phyloP scores from a whole-genome alignment of 1,140 invertebrate species.

The Panulirus ornatus region DNA sequence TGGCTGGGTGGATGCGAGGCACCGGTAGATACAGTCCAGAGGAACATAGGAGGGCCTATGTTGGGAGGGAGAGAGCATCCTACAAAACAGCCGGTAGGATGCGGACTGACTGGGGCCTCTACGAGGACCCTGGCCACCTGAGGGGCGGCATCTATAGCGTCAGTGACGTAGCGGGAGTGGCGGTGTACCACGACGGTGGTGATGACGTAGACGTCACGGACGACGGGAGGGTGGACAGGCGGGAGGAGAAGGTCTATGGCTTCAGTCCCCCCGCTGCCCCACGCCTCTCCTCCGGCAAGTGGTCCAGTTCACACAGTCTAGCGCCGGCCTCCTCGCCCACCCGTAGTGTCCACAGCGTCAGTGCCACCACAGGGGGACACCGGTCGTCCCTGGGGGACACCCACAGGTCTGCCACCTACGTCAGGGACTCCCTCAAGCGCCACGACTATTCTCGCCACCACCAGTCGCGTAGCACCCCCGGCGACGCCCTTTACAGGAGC shows the following conservation, averaged over 20 bases:
- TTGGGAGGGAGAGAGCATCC: neutral
- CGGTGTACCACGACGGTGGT: slow-evolving; percentile 16
- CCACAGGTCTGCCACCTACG: slow-evolving; percentile 26
- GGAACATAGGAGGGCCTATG: neutral
- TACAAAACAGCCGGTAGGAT: slow-evolving; percentile 27
- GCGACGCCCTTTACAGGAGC: slow-evolving; percentile 19
- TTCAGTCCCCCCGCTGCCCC: slow-evolving; percentile 18
- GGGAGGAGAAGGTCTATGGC: slow-evolving; percentile 42
- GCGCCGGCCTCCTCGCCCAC: slow-evolving; percentile 12
- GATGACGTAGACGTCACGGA: neutral
- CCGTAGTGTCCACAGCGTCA: slow-evolving; percentile 4
- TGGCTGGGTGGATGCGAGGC: slow-evolving; percentile 15
- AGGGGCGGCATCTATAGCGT: slow-evolving; percentile 43
- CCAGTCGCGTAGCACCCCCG: neutral
- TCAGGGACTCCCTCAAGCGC: slow-evolving; percentile 39
- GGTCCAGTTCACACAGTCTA: slow-evolving; percentile 23
- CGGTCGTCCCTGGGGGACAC: neutral
- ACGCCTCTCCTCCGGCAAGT: slow-evolving; percentile 15
- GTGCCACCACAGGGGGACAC: slow-evolving; percentile 14
- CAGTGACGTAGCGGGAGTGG: slow-evolving; percentile 45
- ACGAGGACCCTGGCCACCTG: slow-evolving; percentile 41
- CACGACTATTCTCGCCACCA: slow-evolving; percentile 27
- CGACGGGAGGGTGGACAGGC: neutral
- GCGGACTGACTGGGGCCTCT: slow-evolving; percentile 53
- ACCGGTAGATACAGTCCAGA: slow-evolving; percentile 1